These are phyloP conservation scores for Tuberolachnus salignus DNA, from an alignment of 2,888 invertebrate genomes.

Conservation along the genomic window DNA sequence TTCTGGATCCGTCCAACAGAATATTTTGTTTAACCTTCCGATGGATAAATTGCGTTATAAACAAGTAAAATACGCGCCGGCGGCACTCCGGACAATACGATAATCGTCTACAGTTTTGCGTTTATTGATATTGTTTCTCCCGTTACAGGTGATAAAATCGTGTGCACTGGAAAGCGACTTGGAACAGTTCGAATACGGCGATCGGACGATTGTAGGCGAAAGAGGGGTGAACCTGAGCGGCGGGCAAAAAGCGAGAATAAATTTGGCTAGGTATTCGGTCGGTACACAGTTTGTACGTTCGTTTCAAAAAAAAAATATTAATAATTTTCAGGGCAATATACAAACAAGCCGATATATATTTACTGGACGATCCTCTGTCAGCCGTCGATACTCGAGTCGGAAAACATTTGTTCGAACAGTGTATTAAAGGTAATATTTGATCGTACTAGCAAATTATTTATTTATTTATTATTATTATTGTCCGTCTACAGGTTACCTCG, in stretches of 20 bases:
- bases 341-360: conserved; percentile 66
- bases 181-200: conserved; percentile 76
- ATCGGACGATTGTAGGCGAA: conserved; percentile 86
- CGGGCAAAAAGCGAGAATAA: conserved; percentile 80
- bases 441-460: background rate
- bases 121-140: conserved; percentile 67
- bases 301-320: conserved; percentile 29
- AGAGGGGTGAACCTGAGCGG: conserved; percentile 83
- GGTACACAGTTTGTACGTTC: conserved; percentile 59
- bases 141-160: conserved; percentile 68
- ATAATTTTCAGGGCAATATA: conserved; percentile 65
- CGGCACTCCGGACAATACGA: too few relatives aligned
- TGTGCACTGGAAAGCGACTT: conserved; percentile 79
- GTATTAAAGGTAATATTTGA: conserved; percentile 62
- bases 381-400: conserved; percentile 68
- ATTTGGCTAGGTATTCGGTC: conserved; percentile 63
- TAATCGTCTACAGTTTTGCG: conserved; percentile 67
- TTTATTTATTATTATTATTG: background rate
- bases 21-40: conserved; percentile 85
- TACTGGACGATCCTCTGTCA: conserved; percentile 68
- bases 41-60: conserved; percentile 74
- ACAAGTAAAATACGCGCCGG: conserved; percentile 50
- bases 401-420: conserved; percentile 66
- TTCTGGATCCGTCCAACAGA: conserved; percentile 84
- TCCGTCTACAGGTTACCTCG: conserved; percentile 65